Percentiles rank a stretch among this genome's conserved stretches.
These are phyloP conservation scores for Phalacrocorax brasilianus DNA, from an alignment of 2,113 vertebrate genomes.

Conservation along the genomic window DNA sequence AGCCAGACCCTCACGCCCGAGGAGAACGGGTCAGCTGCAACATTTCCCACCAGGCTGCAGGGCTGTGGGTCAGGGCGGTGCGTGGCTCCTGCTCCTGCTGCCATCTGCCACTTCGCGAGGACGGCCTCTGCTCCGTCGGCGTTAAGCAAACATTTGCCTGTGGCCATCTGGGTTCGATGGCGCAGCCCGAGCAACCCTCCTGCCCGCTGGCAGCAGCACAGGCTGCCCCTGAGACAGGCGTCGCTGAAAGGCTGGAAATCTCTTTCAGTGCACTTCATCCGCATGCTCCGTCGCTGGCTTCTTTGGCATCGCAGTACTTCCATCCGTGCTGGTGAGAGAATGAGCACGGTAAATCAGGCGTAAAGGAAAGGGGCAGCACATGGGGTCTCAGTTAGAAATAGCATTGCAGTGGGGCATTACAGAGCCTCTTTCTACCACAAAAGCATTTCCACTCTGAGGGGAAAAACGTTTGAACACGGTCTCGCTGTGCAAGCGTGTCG, in stretches of 20 bases:
- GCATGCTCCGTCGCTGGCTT: neutral
- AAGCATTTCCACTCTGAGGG: neutral
- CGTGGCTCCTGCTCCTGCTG: neutral
- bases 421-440: neutral
- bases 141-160: neutral
- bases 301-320: neutral
- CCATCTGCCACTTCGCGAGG: neutral
- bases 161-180: neutral
- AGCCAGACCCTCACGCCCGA: neutral
- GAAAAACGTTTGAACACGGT: no score
- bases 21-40: fast-evolving
- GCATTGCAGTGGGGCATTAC: fast-evolving
- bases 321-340: neutral
- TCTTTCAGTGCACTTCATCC: neutral
- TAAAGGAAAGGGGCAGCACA: no score
- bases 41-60: neutral
- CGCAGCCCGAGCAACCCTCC: neutral
- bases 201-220: neutral
- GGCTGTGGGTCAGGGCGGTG: neutral
- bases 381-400: neutral
- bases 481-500: neutral
- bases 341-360: neutral
- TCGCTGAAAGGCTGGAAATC: neutral
- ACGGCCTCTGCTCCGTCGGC: neutral
- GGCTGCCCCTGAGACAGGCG: neutral